Percentiles rank a stretch among this genome's conserved stretches.
These are phyloP conservation scores for Metellina segmentata DNA, from an alignment of 2,888 invertebrate genomes.

Conservation along the genomic window DNA sequence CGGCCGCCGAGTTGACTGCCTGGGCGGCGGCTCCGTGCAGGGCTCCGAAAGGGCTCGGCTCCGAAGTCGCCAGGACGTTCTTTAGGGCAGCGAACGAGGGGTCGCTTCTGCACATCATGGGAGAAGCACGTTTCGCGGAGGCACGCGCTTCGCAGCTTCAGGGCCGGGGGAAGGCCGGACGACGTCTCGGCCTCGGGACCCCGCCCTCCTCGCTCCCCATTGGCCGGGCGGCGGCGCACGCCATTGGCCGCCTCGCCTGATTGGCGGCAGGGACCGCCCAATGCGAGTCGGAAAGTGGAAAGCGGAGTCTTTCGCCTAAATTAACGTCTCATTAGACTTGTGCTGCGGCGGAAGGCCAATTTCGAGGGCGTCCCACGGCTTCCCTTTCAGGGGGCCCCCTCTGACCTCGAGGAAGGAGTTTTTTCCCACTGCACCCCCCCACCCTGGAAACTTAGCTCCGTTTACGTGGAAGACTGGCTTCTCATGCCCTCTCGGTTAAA, in stretches of 20 bases:
- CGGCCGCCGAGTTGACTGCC: slow-evolving; percentile 54
- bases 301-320: slow-evolving; percentile 43
- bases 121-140: slow-evolving; percentile 13
- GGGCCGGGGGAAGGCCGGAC: background rate
- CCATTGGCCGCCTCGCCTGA: slow-evolving; percentile 35
- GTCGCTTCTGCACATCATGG: slow-evolving; percentile 75
- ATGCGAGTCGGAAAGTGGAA: slow-evolving; percentile 29
- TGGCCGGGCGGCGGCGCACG: background rate
- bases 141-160: slow-evolving; percentile 10
- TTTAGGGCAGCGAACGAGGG: slow-evolving; percentile 72
- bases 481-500: background rate
- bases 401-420: background rate
- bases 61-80: slow-evolving; percentile 61
- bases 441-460: background rate
- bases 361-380: slow-evolving; percentile 48
- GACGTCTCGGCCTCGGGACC: background rate
- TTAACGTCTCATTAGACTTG: slow-evolving; percentile 72
- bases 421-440: slow-evolving; percentile 16
- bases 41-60: slow-evolving; percentile 57
- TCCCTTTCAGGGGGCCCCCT: slow-evolving; percentile 9
- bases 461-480: background rate
- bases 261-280: slow-evolving; percentile 59
- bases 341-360: slow-evolving; percentile 60
- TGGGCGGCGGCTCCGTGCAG: background rate
- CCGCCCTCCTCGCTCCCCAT: slow-evolving; percentile 30